Base-by-base conservation (phyloP, 2,113 vertebrate genomes). In the Thoracochromis brauschi region DNA sequence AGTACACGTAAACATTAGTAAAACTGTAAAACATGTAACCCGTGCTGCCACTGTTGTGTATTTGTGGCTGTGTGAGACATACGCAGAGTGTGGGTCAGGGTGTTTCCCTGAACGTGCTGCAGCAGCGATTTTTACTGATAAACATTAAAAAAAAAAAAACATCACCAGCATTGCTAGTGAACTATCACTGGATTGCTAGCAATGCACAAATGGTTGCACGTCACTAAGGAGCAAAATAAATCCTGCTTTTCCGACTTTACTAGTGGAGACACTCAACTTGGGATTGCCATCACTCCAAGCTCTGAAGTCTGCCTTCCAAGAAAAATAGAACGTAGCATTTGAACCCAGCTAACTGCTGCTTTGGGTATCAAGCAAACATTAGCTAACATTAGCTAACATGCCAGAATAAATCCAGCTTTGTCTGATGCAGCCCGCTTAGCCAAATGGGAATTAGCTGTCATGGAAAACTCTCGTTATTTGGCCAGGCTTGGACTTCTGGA, bases 81-180 rank as follows among this genome's bases (percentile, higher is more conserved):
- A 40, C 2, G 4, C 2, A 40, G 6, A 40, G 33, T n/a, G 7
- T 40, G 11, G 65, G 13, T 42, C 65, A 26, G 21, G 35, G 0
- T 0, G n/a, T 71, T 1, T 24, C 65, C 35, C 35, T 71, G 65
- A 71, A 71, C 1, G n/a, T 24, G 65, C 35, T 42, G 35, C 65
- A 42, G 65, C 12, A 40, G 12, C 7, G 2, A 16, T 11, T 63
- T 33, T 35, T 33, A 63, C 16, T 19, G 58, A 4, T 33, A 33
- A 63, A 63, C 5, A 60, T 58, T 4, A 1, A 3, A 58, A 57
- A 57, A 16, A 31, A 16, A 2, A 9, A 9, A 2, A 0, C 16
- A 60, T 60, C 26, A 63, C 58, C 9, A 68, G n/a, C 35, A 68
- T 40, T 40, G n/a, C 3, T 33, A 33, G 9, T 16, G 0, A 33